Base-by-base conservation (phyloP, 2,113 vertebrate species). In the Pandion haliaetus region DNA sequence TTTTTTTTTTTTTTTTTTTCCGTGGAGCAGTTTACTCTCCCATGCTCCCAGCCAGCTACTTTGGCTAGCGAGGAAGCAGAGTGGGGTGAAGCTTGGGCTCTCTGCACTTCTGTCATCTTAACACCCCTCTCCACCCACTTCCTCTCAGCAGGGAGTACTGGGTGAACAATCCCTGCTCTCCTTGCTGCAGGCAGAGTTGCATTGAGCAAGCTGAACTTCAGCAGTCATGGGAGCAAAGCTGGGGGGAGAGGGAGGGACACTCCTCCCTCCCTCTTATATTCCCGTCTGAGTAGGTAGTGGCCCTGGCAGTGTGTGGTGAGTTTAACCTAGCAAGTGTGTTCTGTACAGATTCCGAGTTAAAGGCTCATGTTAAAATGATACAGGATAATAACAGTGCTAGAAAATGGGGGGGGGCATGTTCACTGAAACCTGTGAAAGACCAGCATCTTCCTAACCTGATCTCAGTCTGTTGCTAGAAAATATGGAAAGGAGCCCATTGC, bases 21-120 rank as follows among this genome's bases (percentile, higher is more conserved):
- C 3, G 1, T 29, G 45, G 78, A 93, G 58, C n/a, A 77, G 70
- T 66, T 93, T 85, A 77, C 78, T 97, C 91, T 97, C 94, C 91
- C 95, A 95, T 97, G 89, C 54, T 95, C 89, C 86, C 91, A 95
- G 97, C 89, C 95, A 96, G 93, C 88, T 96, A 85, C 57, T 93
- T 69, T 95, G 83, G 93, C 77, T 26, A 95, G 77, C 0, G 0
- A 85, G 83, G 66, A 65, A 93, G 73, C 2, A 0, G 88, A 94
- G 31, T 29, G 62, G 40, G 77, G 61, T 85, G 81, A 95, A 92
- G 26, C 36, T 65, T 92, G 93, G 83, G 81, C 61, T 82, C 76
- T 63, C 49, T 92, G 70, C 61, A 77, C 23, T 94, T 87, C 70
- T 94, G 65, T 95, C 81, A 86, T 72, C 77, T 91, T 63, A 91